Percentiles rank a stretch among this genome's conserved stretches.
phyloP scores from a whole-genome alignment of 2,113 vertebrate species.

The Vulpes lagopus region DNA sequence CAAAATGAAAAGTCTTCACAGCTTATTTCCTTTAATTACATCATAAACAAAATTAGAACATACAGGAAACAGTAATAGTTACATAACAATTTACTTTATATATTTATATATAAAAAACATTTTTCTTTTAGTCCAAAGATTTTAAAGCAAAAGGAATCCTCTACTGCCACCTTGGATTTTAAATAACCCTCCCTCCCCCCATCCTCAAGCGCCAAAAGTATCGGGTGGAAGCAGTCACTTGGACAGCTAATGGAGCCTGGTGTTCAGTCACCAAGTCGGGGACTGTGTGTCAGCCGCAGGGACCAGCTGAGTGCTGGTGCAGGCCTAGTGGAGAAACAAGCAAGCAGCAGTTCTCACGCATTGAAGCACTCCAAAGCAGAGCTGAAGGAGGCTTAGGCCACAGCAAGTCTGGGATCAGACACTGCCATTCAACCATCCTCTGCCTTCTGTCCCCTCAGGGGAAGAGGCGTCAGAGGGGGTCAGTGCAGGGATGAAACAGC shows the following conservation, averaged over 20 bases:
- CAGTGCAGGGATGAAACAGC: neutral
- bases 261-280: neutral
- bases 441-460: neutral
- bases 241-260: conserved; percentile 58
- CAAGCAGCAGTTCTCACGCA: conserved; percentile 20
- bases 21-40: conserved; percentile 85
- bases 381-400: neutral
- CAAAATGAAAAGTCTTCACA: conserved; percentile 80
- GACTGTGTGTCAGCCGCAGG: neutral
- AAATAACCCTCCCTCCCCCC: conserved; percentile 55
- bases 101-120: conserved; percentile 82
- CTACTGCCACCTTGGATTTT: conserved; percentile 79
- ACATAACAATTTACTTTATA: conserved; percentile 84
- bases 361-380: neutral
- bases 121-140: conserved; percentile 80
- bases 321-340: conserved; percentile 44
- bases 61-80: conserved; percentile 84
- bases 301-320: conserved; percentile 15
- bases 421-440: neutral
- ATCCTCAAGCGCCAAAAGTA: conserved; percentile 45
- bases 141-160: conserved; percentile 83
- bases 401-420: neutral
- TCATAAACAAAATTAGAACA: conserved; percentile 84
- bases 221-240: conserved; percentile 56
- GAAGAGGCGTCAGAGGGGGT: neutral